phyloP scores from a whole-genome alignment of 2,113 vertebrate genomes.

The Myrmecobius fasciatus region DNA sequence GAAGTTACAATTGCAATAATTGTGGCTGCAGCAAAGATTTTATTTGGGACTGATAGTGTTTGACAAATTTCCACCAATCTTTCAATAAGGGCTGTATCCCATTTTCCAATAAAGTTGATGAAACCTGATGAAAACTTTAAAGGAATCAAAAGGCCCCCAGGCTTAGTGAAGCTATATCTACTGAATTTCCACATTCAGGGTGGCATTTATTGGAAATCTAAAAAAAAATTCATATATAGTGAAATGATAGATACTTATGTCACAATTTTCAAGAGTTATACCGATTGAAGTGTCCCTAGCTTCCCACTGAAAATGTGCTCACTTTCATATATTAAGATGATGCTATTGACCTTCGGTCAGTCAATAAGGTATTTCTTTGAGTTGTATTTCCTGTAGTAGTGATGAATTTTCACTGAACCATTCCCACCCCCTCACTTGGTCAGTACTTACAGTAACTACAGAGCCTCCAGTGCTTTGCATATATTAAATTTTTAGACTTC shows the following conservation, averaged over 20 bases:
- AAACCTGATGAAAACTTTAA: slow-evolving; percentile 73
- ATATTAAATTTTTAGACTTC: neutral
- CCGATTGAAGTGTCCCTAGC: slow-evolving; percentile 36
- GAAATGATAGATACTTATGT: slow-evolving; percentile 79
- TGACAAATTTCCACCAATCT: slow-evolving; percentile 71
- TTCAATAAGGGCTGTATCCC: slow-evolving; percentile 67
- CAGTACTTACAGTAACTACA: rapidly evolving
- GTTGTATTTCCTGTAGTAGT: neutral
- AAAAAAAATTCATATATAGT: slow-evolving; percentile 77
- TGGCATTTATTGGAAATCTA: slow-evolving; percentile 75
- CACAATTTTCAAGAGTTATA: slow-evolving; percentile 66
- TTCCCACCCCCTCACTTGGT: rapidly evolving
- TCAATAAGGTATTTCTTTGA: rapidly evolving
- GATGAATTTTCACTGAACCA: neutral
- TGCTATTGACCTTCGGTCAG: neutral
- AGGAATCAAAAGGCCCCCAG: slow-evolving; percentile 69
- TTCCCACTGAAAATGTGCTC: neutral
- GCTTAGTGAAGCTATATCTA: slow-evolving; percentile 68
- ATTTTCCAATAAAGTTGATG: slow-evolving; percentile 77
- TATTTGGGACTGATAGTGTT: neutral
- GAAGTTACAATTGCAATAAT: neutral
- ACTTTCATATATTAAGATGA: neutral
- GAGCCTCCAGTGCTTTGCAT: neutral
- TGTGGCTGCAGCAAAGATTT: neutral
- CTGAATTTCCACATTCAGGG: slow-evolving; percentile 71